Percentiles rank a stretch among this genome's conserved stretches.
Conservation (phyloP, 2,113 vertebrate species). For the Alaudala cheleensis region DNA sequence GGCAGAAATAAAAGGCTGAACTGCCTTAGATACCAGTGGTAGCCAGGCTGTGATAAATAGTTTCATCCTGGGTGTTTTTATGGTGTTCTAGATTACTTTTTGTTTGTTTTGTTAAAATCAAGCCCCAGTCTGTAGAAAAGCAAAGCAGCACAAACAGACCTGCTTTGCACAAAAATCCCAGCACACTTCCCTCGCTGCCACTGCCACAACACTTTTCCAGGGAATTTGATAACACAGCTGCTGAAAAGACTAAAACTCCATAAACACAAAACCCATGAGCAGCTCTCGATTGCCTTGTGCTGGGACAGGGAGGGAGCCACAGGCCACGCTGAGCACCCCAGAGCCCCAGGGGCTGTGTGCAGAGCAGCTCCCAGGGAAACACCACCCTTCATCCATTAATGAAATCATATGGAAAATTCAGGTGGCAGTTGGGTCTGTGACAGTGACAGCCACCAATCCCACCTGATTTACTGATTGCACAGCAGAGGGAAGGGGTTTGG, state of each 20-base stretch:
- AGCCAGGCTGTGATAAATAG: background rate
- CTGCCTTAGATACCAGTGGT: too few relatives aligned
- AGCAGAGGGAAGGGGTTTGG: background rate
- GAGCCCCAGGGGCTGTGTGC: accelerated
- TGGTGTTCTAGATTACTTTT: background rate
- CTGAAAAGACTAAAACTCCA: background rate
- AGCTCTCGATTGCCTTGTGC: background rate
- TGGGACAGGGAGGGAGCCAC: accelerated
- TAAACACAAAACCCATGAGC: background rate
- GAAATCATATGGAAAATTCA: background rate
- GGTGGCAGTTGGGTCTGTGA: background rate
- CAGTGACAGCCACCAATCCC: background rate
- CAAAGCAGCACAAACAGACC: background rate
- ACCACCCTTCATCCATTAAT: background rate
- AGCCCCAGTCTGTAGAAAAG: background rate
- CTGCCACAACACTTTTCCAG: accelerated
- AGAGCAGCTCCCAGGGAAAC: too few relatives aligned
- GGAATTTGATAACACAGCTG: background rate
- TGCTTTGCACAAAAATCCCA: background rate
- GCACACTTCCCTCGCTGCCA: accelerated
- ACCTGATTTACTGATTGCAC: background rate
- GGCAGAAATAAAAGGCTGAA: background rate
- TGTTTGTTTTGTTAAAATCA: background rate
- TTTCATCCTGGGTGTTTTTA: background rate
- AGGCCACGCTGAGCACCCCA: background rate